Conservation (phyloP, 1,140 invertebrate genomes). For the Melanaphis sacchari region DNA sequence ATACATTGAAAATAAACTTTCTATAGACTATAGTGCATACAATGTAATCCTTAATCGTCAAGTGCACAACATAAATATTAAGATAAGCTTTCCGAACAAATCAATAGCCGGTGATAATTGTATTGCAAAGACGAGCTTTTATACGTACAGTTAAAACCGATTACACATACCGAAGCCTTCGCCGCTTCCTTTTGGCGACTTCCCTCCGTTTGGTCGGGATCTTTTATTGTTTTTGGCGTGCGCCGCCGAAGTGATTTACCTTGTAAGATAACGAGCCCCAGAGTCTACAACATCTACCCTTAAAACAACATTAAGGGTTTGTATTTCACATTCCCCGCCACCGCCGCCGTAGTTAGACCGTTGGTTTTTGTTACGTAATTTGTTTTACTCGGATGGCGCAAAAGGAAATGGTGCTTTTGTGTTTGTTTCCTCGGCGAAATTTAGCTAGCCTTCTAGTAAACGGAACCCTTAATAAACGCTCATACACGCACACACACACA, state of each 20-base stretch:
- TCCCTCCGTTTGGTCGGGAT: not conserved
- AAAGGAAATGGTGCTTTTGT: conserved; percentile 57
- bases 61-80: not conserved
- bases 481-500: not conserved
- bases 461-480: conserved; percentile 57
- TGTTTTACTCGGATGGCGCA: conserved; percentile 57
- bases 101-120: not conserved
- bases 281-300: conserved; percentile 45
- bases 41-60: not conserved
- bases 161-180: not conserved
- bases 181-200: conserved; percentile 35
- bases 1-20: not conserved
- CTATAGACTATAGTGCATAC: not conserved
- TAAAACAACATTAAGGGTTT: conserved; percentile 57
- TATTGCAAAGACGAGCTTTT: not conserved
- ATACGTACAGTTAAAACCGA: conserved; percentile 1
- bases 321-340: conserved; percentile 52
- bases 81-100: not conserved
- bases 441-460: conserved; percentile 15
- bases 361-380: conserved; percentile 58
- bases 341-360: conserved; percentile 17
- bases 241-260: conserved; percentile 57
- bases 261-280: conserved; percentile 54
- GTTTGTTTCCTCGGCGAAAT: conserved; percentile 49
- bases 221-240: conserved; percentile 57